phyloP scores from a whole-genome alignment of 2,888 invertebrate species.

The Lycocerus yunnanus region DNA sequence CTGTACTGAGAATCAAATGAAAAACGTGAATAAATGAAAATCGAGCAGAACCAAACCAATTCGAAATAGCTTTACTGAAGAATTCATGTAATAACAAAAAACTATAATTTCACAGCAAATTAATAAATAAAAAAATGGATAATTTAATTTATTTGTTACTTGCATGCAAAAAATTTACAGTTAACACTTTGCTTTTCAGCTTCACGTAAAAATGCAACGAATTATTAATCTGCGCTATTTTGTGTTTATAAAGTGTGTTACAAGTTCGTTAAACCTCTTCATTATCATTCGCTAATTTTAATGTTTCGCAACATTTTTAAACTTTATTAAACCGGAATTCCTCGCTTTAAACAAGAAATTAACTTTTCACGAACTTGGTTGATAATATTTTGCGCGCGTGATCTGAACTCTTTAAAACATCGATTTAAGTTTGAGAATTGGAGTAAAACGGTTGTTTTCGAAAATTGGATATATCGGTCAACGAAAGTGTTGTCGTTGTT shows the following conservation, averaged over 20 bases:
- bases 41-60: neutral
- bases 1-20: neutral
- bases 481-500: neutral
- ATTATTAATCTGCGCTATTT: neutral
- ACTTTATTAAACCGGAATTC: constrained; percentile 26
- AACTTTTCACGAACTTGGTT: neutral
- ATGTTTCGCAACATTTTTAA: constrained; percentile 13
- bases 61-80: neutral
- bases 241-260: constrained; percentile 10
- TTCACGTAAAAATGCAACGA: neutral
- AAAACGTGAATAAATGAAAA: neutral
- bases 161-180: neutral
- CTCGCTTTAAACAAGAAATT: constrained; percentile 5
- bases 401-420: neutral
- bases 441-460: neutral
- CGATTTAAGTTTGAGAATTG: neutral
- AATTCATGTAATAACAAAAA: neutral
- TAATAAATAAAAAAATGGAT: neutral
- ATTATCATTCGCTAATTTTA: constrained; percentile 10
- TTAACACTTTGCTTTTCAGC: neutral
- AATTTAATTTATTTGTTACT: neutral
- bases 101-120: neutral
- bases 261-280: constrained; percentile 27
- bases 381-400: neutral
- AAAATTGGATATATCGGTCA: neutral